phyloP scores from a whole-genome alignment of 2,888 invertebrate genomes.

The Stenolophus ochropezus region DNA sequence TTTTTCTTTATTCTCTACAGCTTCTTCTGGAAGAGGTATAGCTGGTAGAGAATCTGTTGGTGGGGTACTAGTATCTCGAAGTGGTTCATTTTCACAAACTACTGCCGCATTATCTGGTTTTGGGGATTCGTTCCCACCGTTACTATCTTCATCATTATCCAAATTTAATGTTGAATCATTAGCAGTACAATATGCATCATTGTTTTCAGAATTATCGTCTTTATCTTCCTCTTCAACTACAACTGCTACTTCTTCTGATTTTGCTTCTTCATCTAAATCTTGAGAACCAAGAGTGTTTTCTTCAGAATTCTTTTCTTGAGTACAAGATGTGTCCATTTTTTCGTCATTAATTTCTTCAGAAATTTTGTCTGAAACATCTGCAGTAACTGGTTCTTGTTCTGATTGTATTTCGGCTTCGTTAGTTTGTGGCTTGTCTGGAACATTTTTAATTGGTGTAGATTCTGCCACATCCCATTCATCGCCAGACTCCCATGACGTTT shows the following conservation, averaged over 20 bases:
- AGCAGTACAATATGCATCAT: conserved; percentile 58
- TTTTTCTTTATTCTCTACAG: conserved; percentile 40
- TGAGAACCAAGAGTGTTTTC: too few species aligned
- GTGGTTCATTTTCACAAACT: conserved; percentile 29
- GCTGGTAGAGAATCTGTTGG: neutral
- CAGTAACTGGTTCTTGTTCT: conserved; percentile 68
- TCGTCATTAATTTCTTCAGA: neutral
- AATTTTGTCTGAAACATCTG: neutral
- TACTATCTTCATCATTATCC: conserved; percentile 56
- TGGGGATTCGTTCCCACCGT: conserved; percentile 60
- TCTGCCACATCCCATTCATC: conserved; percentile 60
- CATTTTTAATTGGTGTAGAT: neutral
- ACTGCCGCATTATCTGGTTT: conserved; percentile 59
- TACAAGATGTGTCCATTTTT: neutral
- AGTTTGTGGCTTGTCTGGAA: conserved; percentile 8
- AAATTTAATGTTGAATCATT: conserved; percentile 64
- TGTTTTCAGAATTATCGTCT: conserved; percentile 58
- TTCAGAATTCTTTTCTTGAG: conserved; percentile 68
- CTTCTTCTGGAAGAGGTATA: conserved; percentile 44
- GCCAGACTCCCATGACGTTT: conserved; percentile 43
- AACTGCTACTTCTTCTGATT: conserved; percentile 59
- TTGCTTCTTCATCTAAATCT: conserved; percentile 57
- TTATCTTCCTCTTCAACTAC: conserved; percentile 60
- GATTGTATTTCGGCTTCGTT: conserved; percentile 59
- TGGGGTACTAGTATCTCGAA: conserved; percentile 18